Evolutionary conservation across 2,113 vertebrate genomes (phyloP).

Genomic region (Sylvietta virens): DNA sequence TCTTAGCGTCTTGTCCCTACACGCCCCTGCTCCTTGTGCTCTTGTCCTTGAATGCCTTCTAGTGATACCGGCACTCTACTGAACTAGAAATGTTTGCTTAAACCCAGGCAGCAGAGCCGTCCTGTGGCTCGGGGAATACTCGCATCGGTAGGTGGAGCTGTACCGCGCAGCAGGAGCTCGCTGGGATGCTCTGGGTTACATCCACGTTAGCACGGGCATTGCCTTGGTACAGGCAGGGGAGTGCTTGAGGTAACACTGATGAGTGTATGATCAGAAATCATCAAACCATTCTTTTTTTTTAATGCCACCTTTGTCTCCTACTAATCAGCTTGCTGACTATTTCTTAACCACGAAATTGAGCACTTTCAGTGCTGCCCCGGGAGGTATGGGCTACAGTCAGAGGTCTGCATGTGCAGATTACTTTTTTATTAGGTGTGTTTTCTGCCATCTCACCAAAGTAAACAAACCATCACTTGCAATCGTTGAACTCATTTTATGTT

Average conservation of each 20-base stretch:
- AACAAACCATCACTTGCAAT: background rate
- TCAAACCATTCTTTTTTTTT: background rate
- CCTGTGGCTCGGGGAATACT: background rate
- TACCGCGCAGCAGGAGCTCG: rapidly evolving
- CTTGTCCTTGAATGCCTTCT: background rate
- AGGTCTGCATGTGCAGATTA: background rate
- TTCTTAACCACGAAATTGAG: background rate
- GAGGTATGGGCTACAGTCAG: background rate
- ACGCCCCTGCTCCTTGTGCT: background rate
- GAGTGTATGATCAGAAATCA: background rate
- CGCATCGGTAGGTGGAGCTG: background rate
- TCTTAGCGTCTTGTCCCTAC: background rate
- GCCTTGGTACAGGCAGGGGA: background rate
- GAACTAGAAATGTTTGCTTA: background rate
- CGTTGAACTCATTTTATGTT: background rate
- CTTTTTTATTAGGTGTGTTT: background rate
- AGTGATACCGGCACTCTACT: background rate
- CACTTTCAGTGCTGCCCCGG: background rate
- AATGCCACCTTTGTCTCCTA: background rate
- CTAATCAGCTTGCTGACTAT: background rate
- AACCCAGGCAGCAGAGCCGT: background rate
- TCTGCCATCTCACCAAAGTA: background rate
- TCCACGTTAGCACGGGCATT: background rate
- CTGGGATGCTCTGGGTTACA: background rate
- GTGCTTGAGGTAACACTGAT: background rate